phyloP scores from a whole-genome alignment of 2,888 invertebrate genomes.

The Callyntrura sp. region DNA sequence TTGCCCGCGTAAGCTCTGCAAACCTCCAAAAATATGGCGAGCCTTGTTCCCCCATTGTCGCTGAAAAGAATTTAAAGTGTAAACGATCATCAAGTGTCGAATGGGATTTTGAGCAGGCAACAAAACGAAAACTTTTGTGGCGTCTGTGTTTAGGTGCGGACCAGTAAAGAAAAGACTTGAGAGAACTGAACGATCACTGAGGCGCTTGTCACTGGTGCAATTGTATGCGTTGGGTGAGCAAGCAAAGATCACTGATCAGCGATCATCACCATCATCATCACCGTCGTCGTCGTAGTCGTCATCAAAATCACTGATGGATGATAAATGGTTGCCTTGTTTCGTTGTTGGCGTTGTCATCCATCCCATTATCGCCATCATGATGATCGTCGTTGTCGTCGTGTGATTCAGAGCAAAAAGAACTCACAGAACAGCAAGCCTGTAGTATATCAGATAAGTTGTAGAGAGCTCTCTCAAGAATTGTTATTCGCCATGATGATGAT shows the following conservation, averaged over 20 bases:
- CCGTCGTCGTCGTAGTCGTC: not conserved
- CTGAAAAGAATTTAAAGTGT: not conserved
- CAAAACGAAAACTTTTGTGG: not conserved
- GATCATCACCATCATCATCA: not conserved
- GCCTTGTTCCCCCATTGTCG: not conserved
- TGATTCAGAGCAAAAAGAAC: constrained; percentile 65
- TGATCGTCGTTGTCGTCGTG: constrained; percentile 46
- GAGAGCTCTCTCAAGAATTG: not conserved
- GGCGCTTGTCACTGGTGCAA: constrained; percentile 11
- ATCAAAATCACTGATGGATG: constrained; percentile 18
- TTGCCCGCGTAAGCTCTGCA: not conserved
- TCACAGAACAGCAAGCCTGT: no score
- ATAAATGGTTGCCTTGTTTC: constrained; percentile 36
- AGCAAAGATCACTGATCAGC: constrained; percentile 8
- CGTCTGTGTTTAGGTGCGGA: not conserved
- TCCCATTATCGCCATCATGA: constrained; percentile 37
- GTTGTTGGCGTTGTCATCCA: constrained; percentile 51
- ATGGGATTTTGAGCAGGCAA: not conserved
- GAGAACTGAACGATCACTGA: not conserved
- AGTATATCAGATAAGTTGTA: not conserved
- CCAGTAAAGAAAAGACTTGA: no score
- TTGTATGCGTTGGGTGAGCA: constrained; percentile 59
- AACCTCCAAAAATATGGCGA: no score
- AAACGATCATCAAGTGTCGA: not conserved
- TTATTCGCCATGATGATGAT: not conserved